Percentiles rank a stretch among this genome's conserved stretches.
phyloP scores from a whole-genome alignment of 2,113 vertebrate genomes.

The Ranitomeya imitator region DNA sequence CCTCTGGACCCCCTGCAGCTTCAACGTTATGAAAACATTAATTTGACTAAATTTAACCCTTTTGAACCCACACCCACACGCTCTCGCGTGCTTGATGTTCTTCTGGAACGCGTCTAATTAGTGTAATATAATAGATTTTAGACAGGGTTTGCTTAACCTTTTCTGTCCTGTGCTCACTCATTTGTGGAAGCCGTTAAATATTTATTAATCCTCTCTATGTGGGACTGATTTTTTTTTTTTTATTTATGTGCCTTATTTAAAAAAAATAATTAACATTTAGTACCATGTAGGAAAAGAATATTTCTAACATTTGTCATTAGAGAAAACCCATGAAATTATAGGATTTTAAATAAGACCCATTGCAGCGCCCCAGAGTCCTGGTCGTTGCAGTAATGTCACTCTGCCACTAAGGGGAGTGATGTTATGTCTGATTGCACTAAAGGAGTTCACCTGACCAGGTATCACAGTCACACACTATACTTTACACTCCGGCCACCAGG shows the following conservation, averaged over 20 bases:
- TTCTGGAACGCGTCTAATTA: constrained; percentile 1
- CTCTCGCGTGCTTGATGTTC: background rate
- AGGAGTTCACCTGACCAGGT: too few species aligned
- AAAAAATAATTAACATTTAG: background rate
- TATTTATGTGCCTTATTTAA: background rate
- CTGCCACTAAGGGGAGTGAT: too few species aligned
- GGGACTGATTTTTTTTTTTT: too few species aligned
- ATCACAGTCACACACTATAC: too few species aligned
- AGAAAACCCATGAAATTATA: too few species aligned
- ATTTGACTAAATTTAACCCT: background rate
- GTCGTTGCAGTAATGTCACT: too few species aligned
- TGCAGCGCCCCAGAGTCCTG: too few species aligned
- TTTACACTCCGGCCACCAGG: too few species aligned
- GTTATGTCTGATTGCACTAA: too few species aligned
- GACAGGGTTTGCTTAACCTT: constrained; percentile 33
- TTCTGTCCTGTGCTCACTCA: background rate
- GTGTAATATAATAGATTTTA: constrained; percentile 10
- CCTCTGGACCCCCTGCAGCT: background rate
- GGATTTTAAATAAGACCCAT: too few species aligned
- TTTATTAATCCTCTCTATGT: background rate
- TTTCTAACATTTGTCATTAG: background rate
- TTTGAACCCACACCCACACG: background rate
- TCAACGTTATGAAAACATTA: background rate
- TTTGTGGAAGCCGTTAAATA: constrained; percentile 14
- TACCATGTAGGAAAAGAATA: background rate